Evolutionary conservation across 2,797 vertebrate species (phyloP), one percentile per base, ranked within the genome.

Genomic region (Oceanodroma leucorhoa): DNA sequence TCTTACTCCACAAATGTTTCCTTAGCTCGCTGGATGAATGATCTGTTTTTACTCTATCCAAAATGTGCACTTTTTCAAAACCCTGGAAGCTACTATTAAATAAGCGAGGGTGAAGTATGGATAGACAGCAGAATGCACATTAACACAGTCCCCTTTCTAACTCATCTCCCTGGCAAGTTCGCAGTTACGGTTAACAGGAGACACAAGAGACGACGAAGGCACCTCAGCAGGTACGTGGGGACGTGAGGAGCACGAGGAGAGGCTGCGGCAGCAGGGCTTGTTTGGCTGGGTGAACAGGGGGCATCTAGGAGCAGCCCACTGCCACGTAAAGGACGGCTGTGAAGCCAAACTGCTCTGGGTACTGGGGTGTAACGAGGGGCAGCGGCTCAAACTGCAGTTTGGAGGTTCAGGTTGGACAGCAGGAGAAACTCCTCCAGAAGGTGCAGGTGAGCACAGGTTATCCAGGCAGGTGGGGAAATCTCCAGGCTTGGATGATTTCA

Each of bases 291-390:
- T 41, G 50, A 53, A 32, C 53, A 41, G 50, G 11, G 29, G 67
- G 38, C 30, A 27, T 17, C 23, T 11, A 19, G 38, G 30, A 55
- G 51, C 51, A 27, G 51, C 70, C 32, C 32, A 2, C 32, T 12
- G 2, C 24, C 9, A 3, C 3, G 1, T 14, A 3, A 41, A 53
- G 38, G 51, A 43, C 0, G 5, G 30, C 38, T 14, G 51, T 9
- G 10, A 34, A 34, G 70, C 7, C 51, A 20, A 27, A 43, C 40
- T 16, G 30, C 32, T 34, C 70, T 43, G 2, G 6, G 40, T 43
- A 8, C 70, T 15, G 40, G 32, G 13, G 24, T 5, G 30, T 34
- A 43, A 43, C 0, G 21, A 41, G 51, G 53, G 24, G 53, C 40
- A 55, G 53, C 2, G 3, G 51, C 53, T 72, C 53, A n/a, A 43